Conservation (phyloP, 2,113 vertebrate species). For the Spermophilus dauricus region DNA sequence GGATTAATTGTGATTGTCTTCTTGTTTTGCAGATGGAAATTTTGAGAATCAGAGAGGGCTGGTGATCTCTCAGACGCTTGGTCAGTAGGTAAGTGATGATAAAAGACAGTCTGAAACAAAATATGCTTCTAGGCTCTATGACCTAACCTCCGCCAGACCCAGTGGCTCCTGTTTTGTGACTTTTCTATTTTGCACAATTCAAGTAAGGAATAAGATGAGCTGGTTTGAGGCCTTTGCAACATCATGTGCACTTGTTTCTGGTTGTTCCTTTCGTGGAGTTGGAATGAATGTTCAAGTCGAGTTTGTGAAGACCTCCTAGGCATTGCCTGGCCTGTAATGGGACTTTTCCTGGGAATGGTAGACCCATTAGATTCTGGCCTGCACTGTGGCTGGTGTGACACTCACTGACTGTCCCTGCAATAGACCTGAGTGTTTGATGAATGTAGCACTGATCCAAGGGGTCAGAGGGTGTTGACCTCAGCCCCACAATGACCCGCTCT, state of each 20-base stretch:
- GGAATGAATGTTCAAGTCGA: not conserved
- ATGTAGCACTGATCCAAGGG: not conserved
- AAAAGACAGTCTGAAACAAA: not conserved
- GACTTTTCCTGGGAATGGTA: not conserved
- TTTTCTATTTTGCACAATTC: slow-evolving; percentile 15
- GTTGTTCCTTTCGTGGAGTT: not conserved
- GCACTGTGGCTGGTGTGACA: not conserved
- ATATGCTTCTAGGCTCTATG: accelerated
- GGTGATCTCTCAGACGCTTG: slow-evolving; percentile 43
- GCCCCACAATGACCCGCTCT: not conserved
- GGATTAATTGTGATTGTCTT: slow-evolving; percentile 65
- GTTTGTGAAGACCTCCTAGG: not conserved
- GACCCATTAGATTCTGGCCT: not conserved
- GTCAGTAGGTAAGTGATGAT: slow-evolving; percentile 76
- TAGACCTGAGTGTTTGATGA: not conserved
- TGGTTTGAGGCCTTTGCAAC: not conserved
- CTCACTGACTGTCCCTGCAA: not conserved
- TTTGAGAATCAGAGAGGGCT: slow-evolving; percentile 77
- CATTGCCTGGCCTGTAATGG: not conserved
- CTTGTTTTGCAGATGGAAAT: slow-evolving; percentile 83
- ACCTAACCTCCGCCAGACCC: not conserved
- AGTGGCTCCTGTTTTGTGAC: not conserved
- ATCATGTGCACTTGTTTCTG: not conserved
- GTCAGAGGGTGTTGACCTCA: not conserved
- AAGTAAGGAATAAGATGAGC: not conserved